Base-by-base conservation (phyloP, 2,113 vertebrate genomes). In the Daboia siamensis region DNA sequence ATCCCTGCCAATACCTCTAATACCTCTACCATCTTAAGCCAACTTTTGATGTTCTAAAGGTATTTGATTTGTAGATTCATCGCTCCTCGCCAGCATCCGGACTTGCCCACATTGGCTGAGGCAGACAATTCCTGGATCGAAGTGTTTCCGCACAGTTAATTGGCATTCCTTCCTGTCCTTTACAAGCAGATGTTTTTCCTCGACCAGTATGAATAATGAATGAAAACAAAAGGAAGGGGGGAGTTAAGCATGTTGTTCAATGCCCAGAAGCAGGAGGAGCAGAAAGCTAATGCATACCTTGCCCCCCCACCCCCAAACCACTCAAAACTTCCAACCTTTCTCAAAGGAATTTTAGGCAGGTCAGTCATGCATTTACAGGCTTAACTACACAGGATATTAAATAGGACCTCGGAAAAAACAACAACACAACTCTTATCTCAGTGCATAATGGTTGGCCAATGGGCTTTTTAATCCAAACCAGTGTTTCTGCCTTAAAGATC, bases 191-290 rank as follows among this genome's bases (percentile, higher is more conserved):
- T 86, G 52, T 61, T 51, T 61, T 33, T n/a, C 9, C 80, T 12
- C 89, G 92, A 94, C 93, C 90, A 5, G 90, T 51, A 85, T 93
- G 94, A 94, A 95, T 94, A 94, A 94, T 91, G 94, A 95, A 92
- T 93, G 86, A 91, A 90, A 88, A 86, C 21, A 1, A 21, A 93
- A 94, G 48, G 26, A 7, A 7, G 61, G 44, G 3, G 55, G 11
- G 20, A 29, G 17, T 29, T 29, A 9, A 29, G 13, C n/a, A 29
- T 84, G 51, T 23, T 51, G 6, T 46, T n/a, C 56, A 86, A 86
- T 13, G 56, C 20, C 39, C 44, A 29, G 44, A 23, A 11, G 20
- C 23, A 46, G 44, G 23, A 29, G 39, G n/a, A 61, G 9, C 8
- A 51, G 24, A 91, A 48, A 90, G 17, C 26, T 29, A 24, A 80